Base-by-base conservation (phyloP, 1,140 invertebrate genomes). In the Sarcophaga peregrina region DNA sequence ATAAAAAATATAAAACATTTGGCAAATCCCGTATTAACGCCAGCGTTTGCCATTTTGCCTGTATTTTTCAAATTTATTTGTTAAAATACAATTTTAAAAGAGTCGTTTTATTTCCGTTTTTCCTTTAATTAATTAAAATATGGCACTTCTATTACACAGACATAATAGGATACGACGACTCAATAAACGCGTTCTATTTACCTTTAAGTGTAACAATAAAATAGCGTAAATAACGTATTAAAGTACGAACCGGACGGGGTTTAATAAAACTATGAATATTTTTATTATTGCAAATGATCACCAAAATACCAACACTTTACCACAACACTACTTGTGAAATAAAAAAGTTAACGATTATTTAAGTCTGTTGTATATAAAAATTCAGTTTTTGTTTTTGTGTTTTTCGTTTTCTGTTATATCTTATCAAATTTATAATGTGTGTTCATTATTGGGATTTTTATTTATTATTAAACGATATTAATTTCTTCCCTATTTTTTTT, bases 1-100 rank as follows among this genome's bases (percentile, higher is more conserved):
- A 89, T 89, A 76, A 89, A 89, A 48, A 89, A 84, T 62, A 89
- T 89, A 78, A 89, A 89, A 76, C 88, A 89, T 78, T 89, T 89
- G 17, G 88, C 86, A 75, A 89, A 89, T n/a, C 86, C 88, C 72
- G 86, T 86, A 83, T 87, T 87, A 80, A 87, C 83, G 7, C 84
- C 75, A 58, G 83, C 80, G 17, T 80, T 80, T 13, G 80, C 68
- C 83, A 83, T 83, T 73, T 72, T 52, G n/a, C 48, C 74, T 76
- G 6, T 17, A 9, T 78, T 47, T 13, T 75, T 20, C 47, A 7
- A 68, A 68, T 68, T 68, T 68, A 37, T 37, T 37, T 37, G 25
- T 37, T 37, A 2, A 37, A 37, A 37, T 37, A 68, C 7, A 58
- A 68, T 5, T 20, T 25, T 68, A 68, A 68, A 9, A 10, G 13